These are phyloP conservation scores for Drosophila neotestacea DNA, from an alignment of 2,888 invertebrate species.

Conservation along the genomic window DNA sequence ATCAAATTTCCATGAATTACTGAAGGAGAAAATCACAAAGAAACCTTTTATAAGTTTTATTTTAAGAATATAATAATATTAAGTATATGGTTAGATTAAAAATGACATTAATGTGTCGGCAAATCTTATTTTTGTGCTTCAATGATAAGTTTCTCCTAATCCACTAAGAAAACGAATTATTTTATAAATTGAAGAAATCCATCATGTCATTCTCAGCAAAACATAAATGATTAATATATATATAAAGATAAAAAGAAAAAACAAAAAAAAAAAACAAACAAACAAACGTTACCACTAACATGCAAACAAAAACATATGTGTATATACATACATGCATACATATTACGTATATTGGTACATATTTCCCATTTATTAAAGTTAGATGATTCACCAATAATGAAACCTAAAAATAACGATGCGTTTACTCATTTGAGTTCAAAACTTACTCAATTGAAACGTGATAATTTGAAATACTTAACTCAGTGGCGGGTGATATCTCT, in stretches of 20 bases:
- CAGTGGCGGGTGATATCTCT: conserved; percentile 78
- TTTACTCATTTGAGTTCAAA: conserved; percentile 64
- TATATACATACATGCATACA: conserved; percentile 49
- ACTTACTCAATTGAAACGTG: conserved; percentile 69
- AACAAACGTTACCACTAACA: conserved; percentile 44
- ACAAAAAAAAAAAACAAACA: conserved; percentile 8
- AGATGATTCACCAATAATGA: conserved; percentile 71
- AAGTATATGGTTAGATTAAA: conserved; percentile 74
- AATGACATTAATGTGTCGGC: conserved; percentile 68
- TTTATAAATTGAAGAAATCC: conserved; percentile 47
- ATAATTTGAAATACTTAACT: conserved; percentile 78
- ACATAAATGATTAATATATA: background rate
- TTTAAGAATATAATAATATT: conserved; percentile 65
- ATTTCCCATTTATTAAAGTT: conserved; percentile 74
- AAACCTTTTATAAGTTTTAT: conserved; percentile 78
- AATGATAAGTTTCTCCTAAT: conserved; percentile 74
- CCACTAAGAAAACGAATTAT: conserved; percentile 50
- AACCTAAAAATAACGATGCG: conserved; percentile 62
- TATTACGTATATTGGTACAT: conserved; percentile 59
- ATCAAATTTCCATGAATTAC: conserved; percentile 80
- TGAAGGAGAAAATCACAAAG: conserved; percentile 80
- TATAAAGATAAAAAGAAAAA: background rate
- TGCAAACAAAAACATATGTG: conserved; percentile 49
- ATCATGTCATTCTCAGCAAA: conserved; percentile 54
- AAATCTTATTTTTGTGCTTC: conserved; percentile 77